These are phyloP conservation scores for Pristionchus arcanus DNA, from an alignment of 2,888 invertebrate genomes.

Conservation along the genomic window DNA sequence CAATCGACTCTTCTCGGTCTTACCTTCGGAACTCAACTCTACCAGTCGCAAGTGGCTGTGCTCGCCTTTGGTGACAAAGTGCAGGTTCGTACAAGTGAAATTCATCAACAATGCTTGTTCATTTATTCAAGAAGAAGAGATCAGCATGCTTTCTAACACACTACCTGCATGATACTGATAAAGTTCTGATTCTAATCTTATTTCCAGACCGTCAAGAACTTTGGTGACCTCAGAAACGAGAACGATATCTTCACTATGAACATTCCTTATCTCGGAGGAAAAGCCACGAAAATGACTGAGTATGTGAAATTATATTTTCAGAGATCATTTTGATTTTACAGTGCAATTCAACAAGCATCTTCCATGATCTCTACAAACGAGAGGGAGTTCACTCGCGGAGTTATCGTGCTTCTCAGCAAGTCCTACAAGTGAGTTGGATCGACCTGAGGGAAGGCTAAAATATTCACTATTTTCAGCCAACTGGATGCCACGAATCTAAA, in stretches of 20 bases:
- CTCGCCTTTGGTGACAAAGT: constrained; percentile 31
- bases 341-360: constrained; percentile 29
- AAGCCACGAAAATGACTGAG: constrained; percentile 38
- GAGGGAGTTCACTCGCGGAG: constrained; percentile 26
- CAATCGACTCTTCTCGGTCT: constrained; percentile 6
- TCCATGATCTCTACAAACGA: constrained; percentile 18
- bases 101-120: too few relatives aligned
- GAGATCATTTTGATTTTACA: background rate
- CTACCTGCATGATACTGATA: too few relatives aligned
- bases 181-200: background rate
- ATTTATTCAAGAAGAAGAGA: too few relatives aligned
- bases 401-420: constrained; percentile 42
- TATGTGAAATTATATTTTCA: background rate
- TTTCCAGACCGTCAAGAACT: constrained; percentile 25
- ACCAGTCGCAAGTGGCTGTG: constrained; percentile 4
- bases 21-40: constrained; percentile 2
- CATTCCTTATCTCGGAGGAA: constrained; percentile 34
- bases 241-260: background rate
- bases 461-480: background rate
- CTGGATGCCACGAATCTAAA: constrained; percentile 1
- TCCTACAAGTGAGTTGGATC: constrained; percentile 30
- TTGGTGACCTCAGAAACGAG: background rate
- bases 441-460: background rate
- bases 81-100: background rate
- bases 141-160: too few relatives aligned